Evolutionary conservation across 1,140 invertebrate species (phyloP).

Genomic region (Conopomorpha cramerella): DNA sequence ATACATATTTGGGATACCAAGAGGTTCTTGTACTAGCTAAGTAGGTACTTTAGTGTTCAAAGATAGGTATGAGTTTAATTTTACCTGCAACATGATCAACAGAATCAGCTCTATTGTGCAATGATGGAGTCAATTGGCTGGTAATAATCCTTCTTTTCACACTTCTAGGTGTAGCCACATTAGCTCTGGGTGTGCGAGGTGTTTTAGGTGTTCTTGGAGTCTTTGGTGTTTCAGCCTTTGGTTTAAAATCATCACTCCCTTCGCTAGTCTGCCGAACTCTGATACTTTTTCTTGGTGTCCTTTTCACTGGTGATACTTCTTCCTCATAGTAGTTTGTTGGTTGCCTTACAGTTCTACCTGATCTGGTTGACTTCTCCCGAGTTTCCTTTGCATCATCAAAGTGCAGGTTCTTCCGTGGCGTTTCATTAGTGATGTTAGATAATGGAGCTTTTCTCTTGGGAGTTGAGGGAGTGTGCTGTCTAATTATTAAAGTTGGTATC

Average conservation of each 20-base stretch:
- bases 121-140: conserved; percentile 42
- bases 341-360: conserved; percentile 16
- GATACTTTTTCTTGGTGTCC: conserved; percentile 20
- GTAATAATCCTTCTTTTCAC: conserved; percentile 32
- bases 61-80: conserved; percentile 1
- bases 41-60: no score
- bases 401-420: conserved; percentile 35
- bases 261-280: conserved; percentile 16
- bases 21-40: no score
- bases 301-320: conserved; percentile 31
- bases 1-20: no score
- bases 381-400: conserved; percentile 27
- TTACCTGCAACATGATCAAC: conserved; percentile 42
- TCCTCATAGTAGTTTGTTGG: conserved; percentile 22
- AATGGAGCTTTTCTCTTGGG: conserved; percentile 33
- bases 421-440: conserved; percentile 21
- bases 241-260: conserved; percentile 39
- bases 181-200: conserved; percentile 18
- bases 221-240: conserved; percentile 20
- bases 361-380: conserved; percentile 1
- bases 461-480: conserved; percentile 25
- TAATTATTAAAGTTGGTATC: conserved; percentile 39
- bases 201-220: conserved; percentile 17
- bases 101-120: conserved; percentile 35
- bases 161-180: conserved; percentile 18